Conservation (phyloP, 1,140 invertebrate genomes). For the Dolichoris vasculosae region DNA sequence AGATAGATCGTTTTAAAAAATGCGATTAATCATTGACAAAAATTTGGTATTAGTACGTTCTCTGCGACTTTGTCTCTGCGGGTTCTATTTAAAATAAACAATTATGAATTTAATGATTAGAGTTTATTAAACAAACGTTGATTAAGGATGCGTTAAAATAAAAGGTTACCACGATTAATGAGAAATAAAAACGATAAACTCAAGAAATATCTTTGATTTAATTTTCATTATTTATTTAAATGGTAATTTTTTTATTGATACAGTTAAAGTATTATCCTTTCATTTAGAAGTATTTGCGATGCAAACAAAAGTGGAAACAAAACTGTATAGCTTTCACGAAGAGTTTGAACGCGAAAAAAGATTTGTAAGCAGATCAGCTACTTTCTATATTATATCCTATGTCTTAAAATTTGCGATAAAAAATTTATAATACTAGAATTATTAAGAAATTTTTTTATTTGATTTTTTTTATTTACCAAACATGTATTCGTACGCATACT, state of each 20-base stretch:
- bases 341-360: too few species aligned
- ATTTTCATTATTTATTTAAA: neutral
- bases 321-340: neutral
- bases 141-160: neutral
- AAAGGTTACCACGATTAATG: neutral
- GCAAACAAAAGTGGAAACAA: neutral
- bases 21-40: constrained; percentile 11
- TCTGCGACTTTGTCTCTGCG: neutral
- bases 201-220: neutral
- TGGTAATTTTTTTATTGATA: neutral
- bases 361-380: too few species aligned
- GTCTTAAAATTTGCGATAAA: too few species aligned
- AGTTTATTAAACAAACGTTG: neutral
- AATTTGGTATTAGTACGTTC: neutral
- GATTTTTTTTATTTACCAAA: neutral
- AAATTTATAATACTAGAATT: too few species aligned
- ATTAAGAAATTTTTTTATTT: too few species aligned
- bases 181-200: neutral
- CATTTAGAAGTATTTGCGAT: neutral
- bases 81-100: neutral
- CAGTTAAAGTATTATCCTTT: neutral
- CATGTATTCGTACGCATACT: neutral
- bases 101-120: neutral
- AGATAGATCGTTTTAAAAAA: constrained; percentile 2
- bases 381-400: too few species aligned